Percentiles rank a stretch among this genome's conserved stretches.
Evolutionary conservation across 2,113 vertebrate species (phyloP).

Genomic region (Microtus ochrogaster): DNA sequence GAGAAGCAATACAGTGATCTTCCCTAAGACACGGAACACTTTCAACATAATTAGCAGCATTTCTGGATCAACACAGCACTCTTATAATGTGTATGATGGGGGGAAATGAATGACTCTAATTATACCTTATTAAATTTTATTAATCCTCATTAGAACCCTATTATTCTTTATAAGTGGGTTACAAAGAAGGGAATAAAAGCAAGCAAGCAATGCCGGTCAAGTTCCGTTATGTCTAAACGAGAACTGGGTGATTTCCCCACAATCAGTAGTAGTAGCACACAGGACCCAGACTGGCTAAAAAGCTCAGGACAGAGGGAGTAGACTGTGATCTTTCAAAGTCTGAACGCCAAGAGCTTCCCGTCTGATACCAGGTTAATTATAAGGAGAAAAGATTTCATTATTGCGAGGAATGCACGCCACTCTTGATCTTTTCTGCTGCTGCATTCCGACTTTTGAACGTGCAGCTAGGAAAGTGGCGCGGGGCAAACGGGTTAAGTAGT

Average conservation of each 20-base stretch:
- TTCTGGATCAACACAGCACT: conserved; percentile 64
- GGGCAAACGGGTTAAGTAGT: neutral
- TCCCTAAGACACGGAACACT: conserved; percentile 46
- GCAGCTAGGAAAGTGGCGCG: neutral
- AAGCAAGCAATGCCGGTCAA: conserved; percentile 56
- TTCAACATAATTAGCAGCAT: conserved; percentile 65
- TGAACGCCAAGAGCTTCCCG: neutral
- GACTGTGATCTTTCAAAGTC: conserved; percentile 10
- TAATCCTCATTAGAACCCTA: conserved; percentile 78
- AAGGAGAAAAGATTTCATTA: conserved; percentile 19
- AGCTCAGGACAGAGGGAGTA: neutral
- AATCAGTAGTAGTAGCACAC: neutral
- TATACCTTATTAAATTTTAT: conserved; percentile 78
- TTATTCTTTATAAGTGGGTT: conserved; percentile 78
- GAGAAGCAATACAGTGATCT: conserved; percentile 12
- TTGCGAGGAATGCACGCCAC: neutral
- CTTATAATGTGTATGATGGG: conserved; percentile 60
- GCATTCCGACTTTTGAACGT: neutral
- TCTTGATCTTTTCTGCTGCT: neutral
- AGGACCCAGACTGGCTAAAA: conserved; percentile 2
- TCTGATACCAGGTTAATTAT: neutral
- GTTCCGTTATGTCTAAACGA: neutral
- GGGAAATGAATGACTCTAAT: conserved; percentile 78
- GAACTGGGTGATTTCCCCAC: neutral
- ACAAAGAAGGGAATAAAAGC: neutral